Percentiles rank a stretch among this genome's conserved stretches.
These are phyloP conservation scores for Perdita meconis DNA, from an alignment of 2,888 invertebrate species.

Conservation along the genomic window DNA sequence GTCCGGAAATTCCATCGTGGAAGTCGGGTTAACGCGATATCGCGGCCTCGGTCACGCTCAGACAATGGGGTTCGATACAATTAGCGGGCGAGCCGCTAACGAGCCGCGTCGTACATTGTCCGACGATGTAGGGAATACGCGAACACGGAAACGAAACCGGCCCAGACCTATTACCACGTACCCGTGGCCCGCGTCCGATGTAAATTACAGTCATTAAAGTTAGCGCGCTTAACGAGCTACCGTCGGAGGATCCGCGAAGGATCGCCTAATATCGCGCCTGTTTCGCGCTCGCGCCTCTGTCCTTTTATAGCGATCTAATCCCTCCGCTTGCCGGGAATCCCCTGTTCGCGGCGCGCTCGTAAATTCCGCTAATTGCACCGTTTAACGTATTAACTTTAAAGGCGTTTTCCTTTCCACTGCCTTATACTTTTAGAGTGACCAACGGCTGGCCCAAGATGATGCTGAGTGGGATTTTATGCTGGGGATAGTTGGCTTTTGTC, in stretches of 20 bases:
- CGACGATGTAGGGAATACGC: constrained; percentile 16
- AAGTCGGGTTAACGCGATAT: constrained; percentile 35
- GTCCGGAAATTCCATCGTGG: constrained; percentile 15
- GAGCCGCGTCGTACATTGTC: constrained; percentile 31
- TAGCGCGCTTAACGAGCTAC: constrained; percentile 37
- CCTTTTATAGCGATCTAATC: neutral
- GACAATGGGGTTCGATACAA: constrained; percentile 54
- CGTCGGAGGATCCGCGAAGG: constrained; percentile 19
- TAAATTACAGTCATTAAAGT: constrained; percentile 51
- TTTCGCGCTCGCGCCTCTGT: constrained; percentile 17
- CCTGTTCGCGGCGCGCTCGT: constrained; percentile 1
- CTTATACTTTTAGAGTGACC: neutral
- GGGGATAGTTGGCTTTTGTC: too few species aligned
- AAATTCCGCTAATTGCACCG: constrained; percentile 33
- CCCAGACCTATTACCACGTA: constrained; percentile 28
- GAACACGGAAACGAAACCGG: constrained; percentile 40
- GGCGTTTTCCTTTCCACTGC: neutral
- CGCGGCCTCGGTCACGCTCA: constrained; percentile 14
- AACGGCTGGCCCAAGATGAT: neutral
- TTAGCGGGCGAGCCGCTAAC: constrained; percentile 41
- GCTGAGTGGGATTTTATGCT: too few species aligned
- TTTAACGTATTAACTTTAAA: neutral
- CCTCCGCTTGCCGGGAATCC: neutral
- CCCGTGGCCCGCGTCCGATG: constrained; percentile 28
- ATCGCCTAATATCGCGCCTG: constrained; percentile 38